Evolutionary conservation across 2,113 vertebrate species (phyloP).

Genomic region (Scalopus aquaticus): DNA sequence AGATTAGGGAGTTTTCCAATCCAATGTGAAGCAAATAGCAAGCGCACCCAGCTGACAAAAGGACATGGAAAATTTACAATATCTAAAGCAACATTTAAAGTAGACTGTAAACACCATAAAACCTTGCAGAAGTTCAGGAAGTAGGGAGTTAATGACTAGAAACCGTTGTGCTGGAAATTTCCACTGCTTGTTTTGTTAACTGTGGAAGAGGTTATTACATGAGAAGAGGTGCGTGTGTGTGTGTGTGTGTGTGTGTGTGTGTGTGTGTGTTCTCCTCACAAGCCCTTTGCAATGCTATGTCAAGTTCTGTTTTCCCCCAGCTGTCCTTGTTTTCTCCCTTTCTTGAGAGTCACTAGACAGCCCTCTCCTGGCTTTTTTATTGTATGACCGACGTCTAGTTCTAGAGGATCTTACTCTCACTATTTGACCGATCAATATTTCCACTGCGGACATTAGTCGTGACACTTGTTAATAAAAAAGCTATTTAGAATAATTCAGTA

Average conservation of each 20-base stretch:
- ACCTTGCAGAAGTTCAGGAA: constrained; percentile 71
- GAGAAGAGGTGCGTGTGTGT: not conserved
- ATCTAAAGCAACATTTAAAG: constrained; percentile 68
- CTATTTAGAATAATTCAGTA: constrained; percentile 4
- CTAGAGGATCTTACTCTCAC: not conserved
- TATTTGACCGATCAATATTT: not conserved
- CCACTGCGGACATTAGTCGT: not conserved
- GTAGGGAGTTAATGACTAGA: constrained; percentile 60
- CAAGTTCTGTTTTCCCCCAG: constrained; percentile 60
- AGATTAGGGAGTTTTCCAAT: constrained; percentile 11
- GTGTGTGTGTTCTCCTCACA: constrained; percentile 55
- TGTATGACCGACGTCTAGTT: not conserved
- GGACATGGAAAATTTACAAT: constrained; percentile 68
- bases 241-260: not conserved
- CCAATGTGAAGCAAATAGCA: not conserved
- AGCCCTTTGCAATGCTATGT: constrained; percentile 73
- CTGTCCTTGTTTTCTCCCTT: constrained; percentile 47
- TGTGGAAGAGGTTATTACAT: constrained; percentile 70
- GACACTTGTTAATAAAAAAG: not conserved
- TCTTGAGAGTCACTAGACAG: constrained; percentile 46
- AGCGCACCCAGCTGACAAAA: not conserved
- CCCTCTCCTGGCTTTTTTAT: not conserved
- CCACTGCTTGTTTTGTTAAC: constrained; percentile 77
- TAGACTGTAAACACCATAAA: constrained; percentile 72
- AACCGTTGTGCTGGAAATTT: constrained; percentile 85